Conservation (phyloP, 2,797 vertebrate genomes). For the Artibeus lituratus region DNA sequence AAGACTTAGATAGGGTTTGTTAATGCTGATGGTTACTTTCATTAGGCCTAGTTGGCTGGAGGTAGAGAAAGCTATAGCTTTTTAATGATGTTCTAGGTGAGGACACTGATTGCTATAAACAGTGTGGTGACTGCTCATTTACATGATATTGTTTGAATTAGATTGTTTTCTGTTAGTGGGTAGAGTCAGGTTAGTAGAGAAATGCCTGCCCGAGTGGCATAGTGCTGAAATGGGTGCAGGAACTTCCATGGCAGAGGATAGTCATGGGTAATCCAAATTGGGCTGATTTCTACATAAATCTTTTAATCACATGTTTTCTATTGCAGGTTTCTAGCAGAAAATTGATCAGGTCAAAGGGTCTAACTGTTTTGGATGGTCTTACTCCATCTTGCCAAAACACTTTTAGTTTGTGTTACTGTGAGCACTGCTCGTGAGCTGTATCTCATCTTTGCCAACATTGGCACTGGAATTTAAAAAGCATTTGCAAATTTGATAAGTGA, state of each 20-base stretch:
- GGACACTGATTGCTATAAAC: neutral
- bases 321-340: neutral
- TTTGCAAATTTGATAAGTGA: slow-evolving; percentile 50
- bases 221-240: fast-evolving
- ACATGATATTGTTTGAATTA: fast-evolving
- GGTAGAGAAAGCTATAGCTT: slow-evolving; percentile 75
- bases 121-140: slow-evolving; percentile 44
- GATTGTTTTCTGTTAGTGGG: neutral
- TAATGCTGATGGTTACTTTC: neutral
- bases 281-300: slow-evolving; percentile 63
- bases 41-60: neutral
- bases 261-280: slow-evolving; percentile 59
- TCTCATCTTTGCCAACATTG: neutral
- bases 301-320: neutral
- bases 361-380: neutral
- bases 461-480: slow-evolving; percentile 8
- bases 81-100: slow-evolving; percentile 63
- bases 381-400: neutral
- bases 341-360: neutral
- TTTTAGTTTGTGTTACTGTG: neutral
- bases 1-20: neutral
- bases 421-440: neutral
- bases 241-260: fast-evolving
- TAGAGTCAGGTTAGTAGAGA: slow-evolving; percentile 20
- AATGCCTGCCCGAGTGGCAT: fast-evolving